These are phyloP conservation scores for Empis stercorea DNA, from an alignment of 2,888 invertebrate genomes.

Conservation along the genomic window DNA sequence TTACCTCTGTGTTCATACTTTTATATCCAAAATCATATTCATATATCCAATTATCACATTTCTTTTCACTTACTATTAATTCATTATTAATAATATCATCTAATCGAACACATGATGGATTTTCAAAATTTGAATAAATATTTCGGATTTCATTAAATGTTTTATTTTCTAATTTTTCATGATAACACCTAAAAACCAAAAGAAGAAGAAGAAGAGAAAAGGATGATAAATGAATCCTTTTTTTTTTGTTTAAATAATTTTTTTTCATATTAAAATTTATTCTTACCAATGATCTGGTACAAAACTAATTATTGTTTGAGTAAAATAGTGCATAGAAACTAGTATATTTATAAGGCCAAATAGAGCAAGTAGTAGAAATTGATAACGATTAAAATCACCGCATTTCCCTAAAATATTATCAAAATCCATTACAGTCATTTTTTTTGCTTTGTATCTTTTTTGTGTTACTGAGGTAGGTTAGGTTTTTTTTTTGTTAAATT, in stretches of 20 bases:
- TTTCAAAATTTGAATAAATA: constrained; percentile 28
- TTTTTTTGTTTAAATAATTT: too few species aligned
- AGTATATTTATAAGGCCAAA: constrained; percentile 43
- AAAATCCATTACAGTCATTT: constrained; percentile 29
- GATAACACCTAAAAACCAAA: constrained; percentile 33
- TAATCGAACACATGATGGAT: constrained; percentile 31
- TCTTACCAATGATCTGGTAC: constrained; percentile 38
- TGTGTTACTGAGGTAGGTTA: too few species aligned
- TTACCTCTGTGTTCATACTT: constrained; percentile 50
- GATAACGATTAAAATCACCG: constrained; percentile 43
- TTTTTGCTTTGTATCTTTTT: neutral
- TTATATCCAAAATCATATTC: constrained; percentile 42
- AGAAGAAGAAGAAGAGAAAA: too few species aligned
- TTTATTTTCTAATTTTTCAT: constrained; percentile 30
- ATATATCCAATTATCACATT: constrained; percentile 44
- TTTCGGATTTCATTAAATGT: constrained; percentile 30
- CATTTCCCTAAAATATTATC: constrained; percentile 42
- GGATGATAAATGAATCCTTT: too few species aligned
- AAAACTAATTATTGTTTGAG: constrained; percentile 46
- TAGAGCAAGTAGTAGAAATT: constrained; percentile 40
- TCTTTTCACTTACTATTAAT: constrained; percentile 25
- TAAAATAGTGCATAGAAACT: constrained; percentile 46
- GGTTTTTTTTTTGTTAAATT: too few species aligned
- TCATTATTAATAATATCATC: constrained; percentile 24
- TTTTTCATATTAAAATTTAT: too few species aligned